Evolutionary conservation across 2,888 invertebrate genomes (phyloP), one percentile per base, ranked within the genome.

Genomic region (Hipparchia sbordonii): DNA sequence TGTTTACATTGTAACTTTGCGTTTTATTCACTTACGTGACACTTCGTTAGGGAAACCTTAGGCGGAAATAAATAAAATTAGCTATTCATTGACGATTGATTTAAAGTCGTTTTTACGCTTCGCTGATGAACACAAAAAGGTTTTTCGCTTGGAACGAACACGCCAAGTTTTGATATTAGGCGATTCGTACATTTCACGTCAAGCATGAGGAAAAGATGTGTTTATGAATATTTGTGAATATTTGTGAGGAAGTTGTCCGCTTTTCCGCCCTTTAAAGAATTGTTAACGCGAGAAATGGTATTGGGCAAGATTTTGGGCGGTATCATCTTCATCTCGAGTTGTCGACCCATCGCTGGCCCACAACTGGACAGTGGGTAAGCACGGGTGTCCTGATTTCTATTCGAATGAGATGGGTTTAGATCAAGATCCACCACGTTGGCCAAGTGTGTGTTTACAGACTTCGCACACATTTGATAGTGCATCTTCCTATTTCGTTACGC

Each of bases 71-170:
- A 52, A 70, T 9, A 63, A 57, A 66, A 71, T 65, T 68, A 74
- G 61, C 51, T 69, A 72, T 70, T 75, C 71, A 76, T 72, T 46
- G 67, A 61, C 60, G 67, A 77, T 67, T 71, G 69, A 66, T 59
- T 71, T 74, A 72, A 23, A 23, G 23, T 74, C 70, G 73, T 77
- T 77, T 77, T 75, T 71, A 76, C 77, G 77, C 77, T 67, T 67
- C 68, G 60, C 69, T 62, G 9, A 45, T 51, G 54, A 73, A 45
- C 56, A 48, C 4, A 1, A 9, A 59, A 3, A 12, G 9, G 67
- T 76, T 75, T 75, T 74, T 72, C 51, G n/a, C 57, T 23, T 51
- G 9, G 1, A 66, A 9, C 12, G 61, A 8, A 59, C 74, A 74
- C 74, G 72, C 67, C 46, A 72, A 2, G 51, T 56, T 23, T n/a